phyloP scores from a whole-genome alignment of 2,113 vertebrate species.

The Tamias sibiricus region DNA sequence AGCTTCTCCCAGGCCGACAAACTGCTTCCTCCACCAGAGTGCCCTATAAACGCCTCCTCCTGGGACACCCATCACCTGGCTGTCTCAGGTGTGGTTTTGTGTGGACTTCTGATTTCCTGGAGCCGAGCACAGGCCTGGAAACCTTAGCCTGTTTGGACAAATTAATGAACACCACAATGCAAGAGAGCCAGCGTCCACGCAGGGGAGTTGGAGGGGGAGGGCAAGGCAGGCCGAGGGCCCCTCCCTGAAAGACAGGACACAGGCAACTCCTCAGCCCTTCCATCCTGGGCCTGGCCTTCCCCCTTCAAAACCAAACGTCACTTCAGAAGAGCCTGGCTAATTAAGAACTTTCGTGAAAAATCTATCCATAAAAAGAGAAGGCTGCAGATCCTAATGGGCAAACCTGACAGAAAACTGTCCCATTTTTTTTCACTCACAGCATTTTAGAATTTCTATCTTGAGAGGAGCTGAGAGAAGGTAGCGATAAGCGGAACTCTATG shows the following conservation, averaged over 20 bases:
- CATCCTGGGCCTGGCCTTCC: not conserved
- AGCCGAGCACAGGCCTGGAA: not conserved
- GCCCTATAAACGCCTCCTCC: not conserved
- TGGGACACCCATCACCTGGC: rapidly evolving
- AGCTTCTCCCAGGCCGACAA: not conserved
- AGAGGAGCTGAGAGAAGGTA: conserved; percentile 67
- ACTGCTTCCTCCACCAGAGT: rapidly evolving
- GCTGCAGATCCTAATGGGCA: conserved; percentile 37
- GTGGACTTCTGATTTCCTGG: rapidly evolving
- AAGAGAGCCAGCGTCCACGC: too few relatives aligned
- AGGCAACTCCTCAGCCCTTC: rapidly evolving
- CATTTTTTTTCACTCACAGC: conserved; percentile 52
- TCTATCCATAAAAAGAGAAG: not conserved
- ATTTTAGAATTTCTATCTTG: conserved; percentile 72
- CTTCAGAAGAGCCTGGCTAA: not conserved
- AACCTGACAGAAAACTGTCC: conserved; percentile 69
- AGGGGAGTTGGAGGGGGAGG: too few relatives aligned
- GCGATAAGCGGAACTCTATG: conserved; percentile 63
- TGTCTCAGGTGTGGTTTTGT: not conserved
- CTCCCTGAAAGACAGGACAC: not conserved
- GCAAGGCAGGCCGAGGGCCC: too few relatives aligned
- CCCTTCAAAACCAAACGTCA: not conserved
- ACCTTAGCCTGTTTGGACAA: not conserved
- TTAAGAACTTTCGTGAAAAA: not conserved
- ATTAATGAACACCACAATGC: not conserved